These are phyloP conservation scores for Timema cristinae DNA, from an alignment of 2,888 invertebrate genomes.

Conservation along the genomic window DNA sequence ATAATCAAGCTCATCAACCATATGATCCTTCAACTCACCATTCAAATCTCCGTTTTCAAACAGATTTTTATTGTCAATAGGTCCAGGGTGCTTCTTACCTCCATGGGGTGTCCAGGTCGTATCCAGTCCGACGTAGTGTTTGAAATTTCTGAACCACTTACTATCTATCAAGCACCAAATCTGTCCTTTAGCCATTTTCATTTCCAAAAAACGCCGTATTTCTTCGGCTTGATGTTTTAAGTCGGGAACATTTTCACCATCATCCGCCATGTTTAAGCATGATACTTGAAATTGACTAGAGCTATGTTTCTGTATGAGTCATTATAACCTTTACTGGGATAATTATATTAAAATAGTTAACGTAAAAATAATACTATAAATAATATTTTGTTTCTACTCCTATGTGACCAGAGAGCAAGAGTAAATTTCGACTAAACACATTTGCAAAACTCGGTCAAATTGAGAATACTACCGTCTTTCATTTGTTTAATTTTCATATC, in stretches of 20 bases:
- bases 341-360: no score
- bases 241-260: neutral
- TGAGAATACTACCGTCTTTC: no score
- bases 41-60: constrained; percentile 33
- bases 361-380: no score
- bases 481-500: no score
- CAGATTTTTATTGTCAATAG: constrained; percentile 44
- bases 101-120: neutral
- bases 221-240: neutral
- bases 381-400: no score
- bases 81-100: constrained; percentile 42
- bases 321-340: no score
- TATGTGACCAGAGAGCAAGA: no score
- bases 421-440: no score
- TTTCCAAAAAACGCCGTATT: neutral
- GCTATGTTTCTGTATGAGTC: no score
- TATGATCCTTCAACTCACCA: constrained; percentile 42
- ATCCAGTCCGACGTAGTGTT: constrained; percentile 21
- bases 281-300: no score
- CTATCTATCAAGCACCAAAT: constrained; percentile 22
- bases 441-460: no score
- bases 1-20: constrained; percentile 49
- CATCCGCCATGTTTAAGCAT: constrained; percentile 11
- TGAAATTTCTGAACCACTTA: constrained; percentile 19
- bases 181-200: constrained; percentile 7